phyloP scores from a whole-genome alignment of 2,113 vertebrate genomes.

The Colistium nudipinnis region DNA sequence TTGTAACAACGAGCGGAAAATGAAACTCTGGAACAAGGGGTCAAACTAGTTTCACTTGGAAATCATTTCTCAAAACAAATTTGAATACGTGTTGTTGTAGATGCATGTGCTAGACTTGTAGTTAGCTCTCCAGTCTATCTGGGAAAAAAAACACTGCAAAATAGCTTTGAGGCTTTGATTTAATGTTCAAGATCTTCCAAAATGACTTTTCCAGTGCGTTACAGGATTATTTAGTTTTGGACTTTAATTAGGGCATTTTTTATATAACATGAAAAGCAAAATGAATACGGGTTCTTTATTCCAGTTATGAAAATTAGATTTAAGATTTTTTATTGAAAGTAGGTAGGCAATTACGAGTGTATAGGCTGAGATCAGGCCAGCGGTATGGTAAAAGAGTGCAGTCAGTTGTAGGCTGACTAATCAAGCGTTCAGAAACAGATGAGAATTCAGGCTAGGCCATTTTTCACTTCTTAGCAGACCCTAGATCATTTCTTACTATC shows the following conservation, averaged over 20 bases:
- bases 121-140: not conserved
- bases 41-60: not conserved
- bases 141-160: slow-evolving; percentile 6
- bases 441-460: slow-evolving; percentile 46
- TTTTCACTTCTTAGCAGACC: slow-evolving; percentile 54
- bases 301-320: not conserved
- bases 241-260: too few relatives aligned
- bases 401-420: slow-evolving; percentile 50
- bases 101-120: not conserved
- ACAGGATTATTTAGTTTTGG: not conserved
- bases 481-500: slow-evolving; percentile 67
- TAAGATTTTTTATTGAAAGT: not conserved
- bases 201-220: not conserved
- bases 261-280: not conserved
- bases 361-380: slow-evolving; percentile 1
- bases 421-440: slow-evolving; percentile 54
- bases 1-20: not conserved
- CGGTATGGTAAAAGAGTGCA: slow-evolving; percentile 10
- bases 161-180: slow-evolving; percentile 15
- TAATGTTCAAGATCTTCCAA: slow-evolving; percentile 12
- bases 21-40: not conserved
- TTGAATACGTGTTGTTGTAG: not conserved
- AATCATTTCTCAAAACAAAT: slow-evolving; percentile 1
- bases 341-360: slow-evolving; percentile 1
- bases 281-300: not conserved